Base-by-base conservation (phyloP, 1,140 invertebrate species). In the Spodoptera frugiperda region DNA sequence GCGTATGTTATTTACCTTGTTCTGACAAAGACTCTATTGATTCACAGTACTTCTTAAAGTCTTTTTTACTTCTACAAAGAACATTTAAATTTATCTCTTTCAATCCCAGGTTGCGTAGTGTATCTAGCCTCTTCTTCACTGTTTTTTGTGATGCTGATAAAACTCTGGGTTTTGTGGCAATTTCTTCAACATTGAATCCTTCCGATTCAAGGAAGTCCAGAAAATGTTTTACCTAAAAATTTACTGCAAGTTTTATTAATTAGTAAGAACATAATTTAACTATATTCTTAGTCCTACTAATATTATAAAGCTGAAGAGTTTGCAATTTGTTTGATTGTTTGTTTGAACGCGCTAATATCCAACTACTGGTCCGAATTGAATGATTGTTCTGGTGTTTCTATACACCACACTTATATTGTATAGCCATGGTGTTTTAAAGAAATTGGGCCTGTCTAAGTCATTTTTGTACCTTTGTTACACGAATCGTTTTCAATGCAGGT, bases 41-140 rank as follows among this genome's bases (percentile, higher is more conserved):
- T 76, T 92, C 87, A 85, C 82, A 89, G 84, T 87, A 91, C 76
- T 89, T 94, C 84, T 89, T 74, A 78, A 93, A 94, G 71, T 89
- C 87, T 76, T 91, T 93, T 84, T 87, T 90, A 82, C 91, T 93
- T 88, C 89, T 91, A 80, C 90, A 93, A 10, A 94, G 84, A 48
- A 91, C 80, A 91, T 93, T 93, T 73, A 94, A 84, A 89, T 93
- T 94, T n/a, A 91, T 94, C 71, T 87, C 78, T 65, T 81, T 72
- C 10, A 91, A 51, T 30, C 90, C 91, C 70, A 92, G 78, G 54
- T 80, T 77, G 55, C 84, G 80, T 48, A 94, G 81, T 61, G 86
- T 89, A 72, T 91, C 79, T 71, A 93, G 75, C 78, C 93, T 88
- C 61, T 85, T 78, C 70, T 91, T 82, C 19, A 94, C 85, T 61